phyloP scores from a whole-genome alignment of 2,888 invertebrate genomes.

The Andrena fulva region DNA sequence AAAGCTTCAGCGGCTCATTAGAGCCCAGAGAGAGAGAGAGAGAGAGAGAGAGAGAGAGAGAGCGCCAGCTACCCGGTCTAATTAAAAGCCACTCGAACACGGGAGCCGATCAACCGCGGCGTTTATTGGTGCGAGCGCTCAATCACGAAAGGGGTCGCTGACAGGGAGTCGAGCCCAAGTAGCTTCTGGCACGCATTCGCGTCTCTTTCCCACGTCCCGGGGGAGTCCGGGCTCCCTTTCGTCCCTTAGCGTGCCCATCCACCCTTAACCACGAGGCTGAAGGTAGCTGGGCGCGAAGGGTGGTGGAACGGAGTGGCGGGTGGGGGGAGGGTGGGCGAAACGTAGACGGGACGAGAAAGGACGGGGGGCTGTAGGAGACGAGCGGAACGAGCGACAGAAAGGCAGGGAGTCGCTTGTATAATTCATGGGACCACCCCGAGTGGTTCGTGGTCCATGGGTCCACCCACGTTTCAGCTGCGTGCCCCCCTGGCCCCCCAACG shows the following conservation, averaged over 20 bases:
- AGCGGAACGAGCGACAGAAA: constrained; percentile 29
- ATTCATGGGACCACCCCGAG: constrained; percentile 81
- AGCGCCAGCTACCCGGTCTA: constrained; percentile 45
- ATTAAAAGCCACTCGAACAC: constrained; percentile 56
- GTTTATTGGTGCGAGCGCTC: constrained; percentile 57
- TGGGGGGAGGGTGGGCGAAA: not conserved
- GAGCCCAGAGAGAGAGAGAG: not conserved
- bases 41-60: not conserved
- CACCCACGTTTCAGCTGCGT: constrained; percentile 55
- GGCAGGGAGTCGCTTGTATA: constrained; percentile 80
- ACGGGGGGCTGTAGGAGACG: constrained; percentile 26
- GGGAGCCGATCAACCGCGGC: constrained; percentile 47
- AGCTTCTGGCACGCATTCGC: constrained; percentile 66
- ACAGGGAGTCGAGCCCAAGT: constrained; percentile 58
- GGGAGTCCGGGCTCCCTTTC: constrained; percentile 42
- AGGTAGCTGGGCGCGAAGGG: not conserved
- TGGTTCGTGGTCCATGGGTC: constrained; percentile 78
- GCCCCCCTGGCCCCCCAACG: constrained; percentile 47
- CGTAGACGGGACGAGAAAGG: not conserved
- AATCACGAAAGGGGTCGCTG: constrained; percentile 48
- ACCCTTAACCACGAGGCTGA: constrained; percentile 51
- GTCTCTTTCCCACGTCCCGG: constrained; percentile 62
- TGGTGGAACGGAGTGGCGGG: constrained; percentile 1
- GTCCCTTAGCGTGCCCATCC: constrained; percentile 23
- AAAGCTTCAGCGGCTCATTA: constrained; percentile 36